A percentile compares a stretch with the other conserved stretches of the same genome.
Conservation (phyloP, 2,888 invertebrate genomes). For the Macrophya alboannulata region DNA sequence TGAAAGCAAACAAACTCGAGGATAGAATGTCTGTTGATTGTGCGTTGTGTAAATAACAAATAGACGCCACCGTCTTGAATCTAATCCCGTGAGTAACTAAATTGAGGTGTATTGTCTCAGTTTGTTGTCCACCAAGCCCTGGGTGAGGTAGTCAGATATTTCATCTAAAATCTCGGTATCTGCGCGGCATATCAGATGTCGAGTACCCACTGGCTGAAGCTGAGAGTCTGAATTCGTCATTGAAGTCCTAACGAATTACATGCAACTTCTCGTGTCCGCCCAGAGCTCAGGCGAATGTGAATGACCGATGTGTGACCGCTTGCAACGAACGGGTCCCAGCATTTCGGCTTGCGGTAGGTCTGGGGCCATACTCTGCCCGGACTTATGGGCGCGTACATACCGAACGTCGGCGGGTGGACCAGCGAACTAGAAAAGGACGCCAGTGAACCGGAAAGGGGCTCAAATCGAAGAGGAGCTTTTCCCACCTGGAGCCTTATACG, state of each 20-base stretch:
- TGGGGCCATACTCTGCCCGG: conserved; percentile 66
- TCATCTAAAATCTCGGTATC: not conserved
- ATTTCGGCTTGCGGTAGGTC: conserved; percentile 75
- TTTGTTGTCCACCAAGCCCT: not conserved
- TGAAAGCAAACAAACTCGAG: conserved; percentile 7
- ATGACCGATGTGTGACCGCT: conserved; percentile 73
- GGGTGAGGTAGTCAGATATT: not conserved
- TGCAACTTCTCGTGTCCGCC: conserved; percentile 11
- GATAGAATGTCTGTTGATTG: not conserved
- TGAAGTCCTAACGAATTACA: conserved; percentile 17
- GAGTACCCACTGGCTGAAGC: not conserved
- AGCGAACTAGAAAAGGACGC: conserved; percentile 45
- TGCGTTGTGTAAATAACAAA: conserved; percentile 15
- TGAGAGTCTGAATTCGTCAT: conserved; percentile 33
- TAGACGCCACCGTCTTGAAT: not conserved
- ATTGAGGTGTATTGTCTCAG: not conserved
- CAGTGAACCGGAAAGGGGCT: conserved; percentile 49
- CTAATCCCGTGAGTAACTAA: conserved; percentile 8
- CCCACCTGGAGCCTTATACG: conserved; percentile 33
- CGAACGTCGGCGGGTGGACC: conserved; percentile 51
- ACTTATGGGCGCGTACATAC: conserved; percentile 61
- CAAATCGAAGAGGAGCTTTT: conserved; percentile 45
- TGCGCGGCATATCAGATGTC: not conserved
- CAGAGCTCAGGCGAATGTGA: conserved; percentile 64
- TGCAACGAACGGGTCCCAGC: conserved; percentile 66